Evolutionary conservation across 37 sponge, comb jelly and placozoan species (phyloP).

Genomic region (Eunapius fragilis): DNA sequence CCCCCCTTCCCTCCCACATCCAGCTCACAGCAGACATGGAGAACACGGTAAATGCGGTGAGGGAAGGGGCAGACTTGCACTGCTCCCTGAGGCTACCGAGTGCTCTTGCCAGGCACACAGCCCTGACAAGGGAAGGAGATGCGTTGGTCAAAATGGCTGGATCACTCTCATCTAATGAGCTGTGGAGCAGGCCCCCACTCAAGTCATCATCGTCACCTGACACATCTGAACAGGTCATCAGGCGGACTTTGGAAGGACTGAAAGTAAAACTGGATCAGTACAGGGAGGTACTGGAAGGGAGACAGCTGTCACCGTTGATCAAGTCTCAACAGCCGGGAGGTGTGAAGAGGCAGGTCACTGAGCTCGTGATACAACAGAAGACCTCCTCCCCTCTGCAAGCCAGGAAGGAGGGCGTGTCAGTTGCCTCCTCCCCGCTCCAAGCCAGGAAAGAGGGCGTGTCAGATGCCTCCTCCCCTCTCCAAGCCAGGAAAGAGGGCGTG

Average conservation of each 20-base stretch:
- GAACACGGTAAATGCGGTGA: constrained; percentile 12
- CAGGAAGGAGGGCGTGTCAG: not conserved
- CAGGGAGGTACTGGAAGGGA: not conserved
- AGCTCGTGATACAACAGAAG: not conserved
- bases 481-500: not conserved
- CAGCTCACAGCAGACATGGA: constrained; percentile 38
- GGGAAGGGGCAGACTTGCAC: not conserved
- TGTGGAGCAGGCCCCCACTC: not conserved
- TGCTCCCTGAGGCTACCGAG: constrained; percentile 16
- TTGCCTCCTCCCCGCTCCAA: not conserved
- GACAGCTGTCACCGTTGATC: not conserved
- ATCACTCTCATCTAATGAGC: not conserved
- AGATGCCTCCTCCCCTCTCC: no score
- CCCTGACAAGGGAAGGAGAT: not conserved
- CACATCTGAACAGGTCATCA: not conserved
- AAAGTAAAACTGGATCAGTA: not conserved
- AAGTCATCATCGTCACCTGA: not conserved
- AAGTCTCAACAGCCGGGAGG: no score
- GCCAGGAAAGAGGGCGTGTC: not conserved
- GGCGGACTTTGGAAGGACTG: not conserved
- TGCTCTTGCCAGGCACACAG: constrained; percentile 16
- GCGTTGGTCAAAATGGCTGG: not conserved
- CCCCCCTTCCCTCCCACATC: constrained; percentile 5
- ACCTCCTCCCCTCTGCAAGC: not conserved
- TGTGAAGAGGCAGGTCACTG: not conserved